Conservation (phyloP, 2,888 invertebrate genomes). For the Physocephala rufipes region DNA sequence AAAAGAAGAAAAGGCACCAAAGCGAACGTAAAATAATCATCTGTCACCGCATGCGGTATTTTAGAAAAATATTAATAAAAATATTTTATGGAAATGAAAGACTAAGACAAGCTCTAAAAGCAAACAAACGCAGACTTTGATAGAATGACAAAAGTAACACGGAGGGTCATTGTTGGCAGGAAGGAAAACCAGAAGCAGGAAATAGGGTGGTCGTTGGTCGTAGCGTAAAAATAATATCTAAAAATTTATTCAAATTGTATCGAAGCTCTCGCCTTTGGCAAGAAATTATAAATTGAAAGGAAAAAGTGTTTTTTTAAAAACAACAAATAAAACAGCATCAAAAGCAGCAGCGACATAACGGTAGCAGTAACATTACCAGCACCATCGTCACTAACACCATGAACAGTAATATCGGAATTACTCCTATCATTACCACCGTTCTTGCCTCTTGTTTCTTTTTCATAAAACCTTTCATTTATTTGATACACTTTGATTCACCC, state of each 20-base stretch:
- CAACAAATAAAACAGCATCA: background rate
- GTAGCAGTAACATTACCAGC: background rate
- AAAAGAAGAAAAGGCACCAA: background rate
- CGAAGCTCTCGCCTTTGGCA: constrained; percentile 38
- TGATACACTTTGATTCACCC: too few species aligned
- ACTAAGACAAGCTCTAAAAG: constrained; percentile 4
- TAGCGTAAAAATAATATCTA: too few species aligned
- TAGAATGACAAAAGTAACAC: constrained; percentile 17
- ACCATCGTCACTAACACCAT: background rate
- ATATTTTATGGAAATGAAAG: background rate
- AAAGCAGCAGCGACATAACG: background rate
- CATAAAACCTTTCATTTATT: too few species aligned
- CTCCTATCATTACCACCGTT: background rate
- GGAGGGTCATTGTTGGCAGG: constrained; percentile 34
- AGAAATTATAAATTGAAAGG: constrained; percentile 31
- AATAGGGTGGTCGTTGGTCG: too few species aligned
- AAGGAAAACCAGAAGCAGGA: too few species aligned
- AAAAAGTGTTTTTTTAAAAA: constrained; percentile 32
- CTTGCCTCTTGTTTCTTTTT: background rate
- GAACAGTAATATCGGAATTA: too few species aligned
- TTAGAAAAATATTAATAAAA: too few species aligned
- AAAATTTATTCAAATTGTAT: too few species aligned
- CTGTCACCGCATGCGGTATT: too few species aligned
- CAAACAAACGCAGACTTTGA: constrained; percentile 15
- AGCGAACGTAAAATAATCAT: background rate